A percentile compares a stretch with the other conserved stretches of the same genome.
Conservation (phyloP, 2,797 vertebrate species). For the Zonotrichia albicollis region DNA sequence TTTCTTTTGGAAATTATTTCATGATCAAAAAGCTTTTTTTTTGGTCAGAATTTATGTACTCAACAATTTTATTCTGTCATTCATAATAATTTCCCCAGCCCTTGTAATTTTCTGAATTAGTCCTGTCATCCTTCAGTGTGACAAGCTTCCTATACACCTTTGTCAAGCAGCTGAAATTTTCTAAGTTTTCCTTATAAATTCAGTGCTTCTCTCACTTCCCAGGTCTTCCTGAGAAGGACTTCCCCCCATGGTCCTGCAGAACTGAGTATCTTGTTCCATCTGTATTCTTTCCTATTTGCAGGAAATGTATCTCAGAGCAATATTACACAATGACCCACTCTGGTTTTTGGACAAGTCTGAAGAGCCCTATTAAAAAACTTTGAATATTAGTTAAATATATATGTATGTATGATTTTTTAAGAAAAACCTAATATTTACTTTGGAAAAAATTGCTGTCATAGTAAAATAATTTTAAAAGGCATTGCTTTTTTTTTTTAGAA, state of each 20-base stretch:
- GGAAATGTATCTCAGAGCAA: neutral
- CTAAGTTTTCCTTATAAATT: neutral
- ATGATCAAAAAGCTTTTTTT: neutral
- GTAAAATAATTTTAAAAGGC: neutral
- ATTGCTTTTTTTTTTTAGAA: neutral
- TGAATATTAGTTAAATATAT: neutral
- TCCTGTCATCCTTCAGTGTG: neutral
- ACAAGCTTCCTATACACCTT: neutral
- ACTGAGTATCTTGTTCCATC: neutral
- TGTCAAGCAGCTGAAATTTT: neutral
- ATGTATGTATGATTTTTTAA: neutral
- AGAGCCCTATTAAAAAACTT: neutral
- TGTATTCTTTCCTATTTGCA: neutral
- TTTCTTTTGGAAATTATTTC: neutral
- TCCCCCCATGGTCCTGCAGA: neutral
- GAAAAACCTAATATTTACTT: neutral
- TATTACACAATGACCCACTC: neutral
- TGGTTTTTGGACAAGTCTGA: neutral
- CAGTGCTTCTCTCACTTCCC: neutral
- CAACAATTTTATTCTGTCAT: neutral
- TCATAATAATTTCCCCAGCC: neutral
- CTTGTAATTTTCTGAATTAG: slow-evolving; percentile 19
- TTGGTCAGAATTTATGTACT: neutral
- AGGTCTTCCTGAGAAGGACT: neutral
- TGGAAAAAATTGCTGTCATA: neutral